phyloP scores from a whole-genome alignment of 1,140 invertebrate genomes.

The Hirudo medicinalis region DNA sequence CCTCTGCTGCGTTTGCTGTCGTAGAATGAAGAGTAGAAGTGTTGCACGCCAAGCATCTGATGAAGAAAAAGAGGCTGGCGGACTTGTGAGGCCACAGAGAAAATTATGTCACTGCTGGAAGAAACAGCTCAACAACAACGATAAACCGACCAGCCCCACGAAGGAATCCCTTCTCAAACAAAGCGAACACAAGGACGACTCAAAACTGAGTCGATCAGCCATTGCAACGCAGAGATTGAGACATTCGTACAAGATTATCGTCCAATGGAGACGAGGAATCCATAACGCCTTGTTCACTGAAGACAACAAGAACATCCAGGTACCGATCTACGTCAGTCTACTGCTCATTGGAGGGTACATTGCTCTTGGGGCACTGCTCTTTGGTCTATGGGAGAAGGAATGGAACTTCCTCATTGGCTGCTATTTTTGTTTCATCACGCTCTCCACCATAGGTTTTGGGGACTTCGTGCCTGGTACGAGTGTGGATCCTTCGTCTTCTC shows the following conservation, averaged over 20 bases:
- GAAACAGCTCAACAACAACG: background rate
- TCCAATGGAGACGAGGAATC: slow-evolving; percentile 18
- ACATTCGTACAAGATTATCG: slow-evolving; percentile 12
- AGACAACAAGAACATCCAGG: slow-evolving; percentile 25
- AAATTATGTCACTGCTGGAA: no score
- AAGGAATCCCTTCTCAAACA: background rate
- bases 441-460: slow-evolving; percentile 71
- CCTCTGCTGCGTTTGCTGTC: slow-evolving; percentile 27
- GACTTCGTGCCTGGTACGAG: slow-evolving; percentile 76
- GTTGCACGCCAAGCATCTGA: background rate
- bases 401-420: slow-evolving; percentile 84
- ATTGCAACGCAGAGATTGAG: background rate
- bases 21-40: slow-evolving; percentile 2
- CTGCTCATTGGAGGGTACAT: slow-evolving; percentile 73
- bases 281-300: slow-evolving; percentile 21
- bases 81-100: no score
- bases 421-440: slow-evolving; percentile 84
- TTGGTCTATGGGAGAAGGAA: slow-evolving; percentile 51
- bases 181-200: background rate
- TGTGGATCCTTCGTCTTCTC: slow-evolving; percentile 44
- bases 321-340: slow-evolving; percentile 67
- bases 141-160: background rate
- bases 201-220: background rate
- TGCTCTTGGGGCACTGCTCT: slow-evolving; percentile 68
- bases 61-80: background rate